phyloP scores from a whole-genome alignment of 2,113 vertebrate genomes.

The Anoplopoma fimbria region DNA sequence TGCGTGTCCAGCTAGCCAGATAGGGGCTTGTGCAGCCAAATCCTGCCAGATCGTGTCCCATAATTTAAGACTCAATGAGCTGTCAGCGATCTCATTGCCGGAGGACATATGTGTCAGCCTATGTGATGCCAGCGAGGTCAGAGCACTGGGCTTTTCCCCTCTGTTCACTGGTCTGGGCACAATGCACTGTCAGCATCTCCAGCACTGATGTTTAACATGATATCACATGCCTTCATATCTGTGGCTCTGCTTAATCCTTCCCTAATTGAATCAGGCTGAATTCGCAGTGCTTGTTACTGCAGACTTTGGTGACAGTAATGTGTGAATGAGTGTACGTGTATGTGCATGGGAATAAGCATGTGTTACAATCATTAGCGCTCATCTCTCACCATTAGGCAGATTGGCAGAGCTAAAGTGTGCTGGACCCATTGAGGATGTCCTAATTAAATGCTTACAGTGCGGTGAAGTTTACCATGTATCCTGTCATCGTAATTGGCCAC shows the following conservation, averaged over 20 bases:
- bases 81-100: conserved; percentile 65
- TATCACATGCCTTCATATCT: conserved; percentile 42
- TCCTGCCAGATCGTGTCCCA: conserved; percentile 58
- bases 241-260: conserved; percentile 43
- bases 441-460: conserved; percentile 69
- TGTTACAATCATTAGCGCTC: conserved; percentile 60
- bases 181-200: conserved; percentile 52
- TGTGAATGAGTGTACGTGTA: conserved; percentile 7
- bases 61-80: conserved; percentile 75
- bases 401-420: conserved; percentile 53
- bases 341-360: conserved; percentile 41
- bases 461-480: conserved; percentile 54
- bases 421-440: conserved; percentile 48
- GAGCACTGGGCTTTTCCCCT: conserved; percentile 5
- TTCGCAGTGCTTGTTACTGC: conserved; percentile 45
- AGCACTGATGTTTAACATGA: conserved; percentile 42
- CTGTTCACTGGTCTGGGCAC: conserved; percentile 26
- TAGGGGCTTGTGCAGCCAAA: conserved; percentile 44
- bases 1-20: conserved; percentile 33
- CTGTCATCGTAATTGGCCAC: conserved; percentile 53
- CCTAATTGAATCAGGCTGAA: conserved; percentile 62
- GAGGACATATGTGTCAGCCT: conserved; percentile 64
- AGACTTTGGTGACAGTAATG: conserved; percentile 34
- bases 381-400: conserved; percentile 66
- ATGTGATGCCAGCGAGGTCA: conserved; percentile 51